Base-by-base conservation (phyloP, 2,888 invertebrate genomes). In the Melanostoma mellinum region DNA sequence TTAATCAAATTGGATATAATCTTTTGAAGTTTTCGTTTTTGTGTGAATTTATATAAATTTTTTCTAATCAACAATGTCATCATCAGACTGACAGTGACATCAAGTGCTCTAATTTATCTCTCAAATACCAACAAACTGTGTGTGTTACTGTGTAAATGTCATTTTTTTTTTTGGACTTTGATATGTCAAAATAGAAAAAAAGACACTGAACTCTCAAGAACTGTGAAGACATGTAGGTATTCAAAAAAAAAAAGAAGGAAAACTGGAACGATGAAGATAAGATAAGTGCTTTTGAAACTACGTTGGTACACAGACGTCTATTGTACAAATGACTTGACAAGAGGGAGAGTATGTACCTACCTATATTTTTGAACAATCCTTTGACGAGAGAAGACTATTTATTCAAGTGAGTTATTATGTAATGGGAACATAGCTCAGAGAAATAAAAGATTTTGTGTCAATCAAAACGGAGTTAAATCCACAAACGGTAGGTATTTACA, bases 371-470 rank as follows among this genome's bases (percentile, higher is more conserved):
- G 55, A 65, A 69, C 50, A 46, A 61, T 77, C 65, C 63, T 56
- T 55, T 36, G 32, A 53, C 10, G 38, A 61, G 55, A 36, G 76
- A 68, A 58, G 78, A 60, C 63, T 63, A 69, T 68, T 56, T 68
- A 72, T 63, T 69, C 63, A 78, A 82, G 82, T 82, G 82, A 78
- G 78, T 77, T 77, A 73, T 82, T 82, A 82, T 78, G 73, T 82
- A 82, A 82, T 73, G 40, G 38, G 68, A 40, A 52, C 20, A 33
- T 5, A 4, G 33, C 8, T 52, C 44, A 48, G 56, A 8, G 6
- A 0, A 46, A 72, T 42, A 48, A 52, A 36, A 56, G 46, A 46
- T 4, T 40, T 58, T 61, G 6, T 48, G n/a, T n/a, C 1, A 46
- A 38, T 4, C 30, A 53, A 67, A 33, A 52, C 53, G 33, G 33